Base-by-base conservation (phyloP, 2,797 vertebrate genomes). In the Gallirallus australis region DNA sequence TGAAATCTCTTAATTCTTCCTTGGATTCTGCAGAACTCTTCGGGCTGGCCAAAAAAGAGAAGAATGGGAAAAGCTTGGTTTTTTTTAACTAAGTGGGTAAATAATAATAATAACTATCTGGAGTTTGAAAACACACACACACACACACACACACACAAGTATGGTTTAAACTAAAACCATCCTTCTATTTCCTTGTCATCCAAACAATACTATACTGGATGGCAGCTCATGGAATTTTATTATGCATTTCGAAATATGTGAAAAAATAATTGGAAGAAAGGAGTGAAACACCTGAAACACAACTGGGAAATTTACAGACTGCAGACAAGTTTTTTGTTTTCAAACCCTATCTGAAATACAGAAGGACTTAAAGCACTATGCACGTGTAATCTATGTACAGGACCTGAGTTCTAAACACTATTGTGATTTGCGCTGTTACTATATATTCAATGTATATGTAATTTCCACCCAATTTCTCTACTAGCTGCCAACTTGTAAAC, bases 321-420 rank as follows among this genome's bases (percentile, higher is more conserved):
- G 30, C 56, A 40, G 54, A 25, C 12, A 60, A 70, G 64, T 19
- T 12, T 56, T 83, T 66, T 65, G 30, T 72, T 85, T 88, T 78
- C 25, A 56, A 50, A 37, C 35, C 33, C 31, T 63, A 18, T 4
- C 33, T 59, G 60, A 59, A 64, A 73, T 21, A 11, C 15, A 16
- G 31, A 84, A 57, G 14, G 57, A 35, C 11, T 57, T 31, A 18
- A 54, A 48, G 50, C 19, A 45, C 35, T 68, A 16, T 24, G 23
- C 39, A 60, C 50, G 48, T 14, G 6, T 54, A 37, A 37, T 37
- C 37, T 10, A 40, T 0, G 0, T 27, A 16, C 6, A 40, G 37
- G 39, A 39, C 35, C 7, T 33, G n/a, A 53, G 15, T 73, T 77
- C 27, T 24, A 7, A 27, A 37, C 63, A 8, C 63, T 71, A 20